A percentile compares a stretch with the other conserved stretches of the same genome.
These are phyloP conservation scores for Pristionchus japonicus DNA, from an alignment of 2,888 invertebrate species.

Conservation along the genomic window DNA sequence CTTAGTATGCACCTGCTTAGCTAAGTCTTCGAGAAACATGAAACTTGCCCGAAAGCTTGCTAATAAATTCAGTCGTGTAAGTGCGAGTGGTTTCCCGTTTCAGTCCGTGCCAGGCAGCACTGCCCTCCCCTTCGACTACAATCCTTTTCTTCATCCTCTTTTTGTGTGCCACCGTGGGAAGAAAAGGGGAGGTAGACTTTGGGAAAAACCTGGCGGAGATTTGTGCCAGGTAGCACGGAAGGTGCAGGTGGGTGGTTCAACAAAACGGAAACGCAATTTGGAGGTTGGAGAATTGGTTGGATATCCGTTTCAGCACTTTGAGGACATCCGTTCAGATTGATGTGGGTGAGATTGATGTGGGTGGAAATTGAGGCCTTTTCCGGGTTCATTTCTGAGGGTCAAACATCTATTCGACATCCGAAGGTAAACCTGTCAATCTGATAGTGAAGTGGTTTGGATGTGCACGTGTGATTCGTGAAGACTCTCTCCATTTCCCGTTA, in stretches of 20 bases:
- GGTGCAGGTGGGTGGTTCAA: background rate
- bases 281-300: background rate
- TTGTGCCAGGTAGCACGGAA: background rate
- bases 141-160: background rate
- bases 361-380: background rate
- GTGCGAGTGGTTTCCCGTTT: background rate
- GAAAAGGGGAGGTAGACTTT: background rate
- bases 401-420: background rate
- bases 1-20: background rate
- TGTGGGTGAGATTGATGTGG: constrained; percentile 8
- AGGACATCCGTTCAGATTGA: background rate
- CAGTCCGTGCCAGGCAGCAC: background rate
- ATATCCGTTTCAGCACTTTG: background rate
- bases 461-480: background rate
- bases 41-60: background rate
- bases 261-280: background rate
- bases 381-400: background rate
- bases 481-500: background rate
- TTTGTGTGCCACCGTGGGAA: background rate
- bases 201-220: background rate
- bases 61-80: background rate
- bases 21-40: background rate
- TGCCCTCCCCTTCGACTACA: background rate
- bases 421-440: background rate
- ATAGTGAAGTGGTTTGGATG: background rate